Base-by-base conservation (phyloP, 2,113 vertebrate genomes). In the Pseudorasbora parva region DNA sequence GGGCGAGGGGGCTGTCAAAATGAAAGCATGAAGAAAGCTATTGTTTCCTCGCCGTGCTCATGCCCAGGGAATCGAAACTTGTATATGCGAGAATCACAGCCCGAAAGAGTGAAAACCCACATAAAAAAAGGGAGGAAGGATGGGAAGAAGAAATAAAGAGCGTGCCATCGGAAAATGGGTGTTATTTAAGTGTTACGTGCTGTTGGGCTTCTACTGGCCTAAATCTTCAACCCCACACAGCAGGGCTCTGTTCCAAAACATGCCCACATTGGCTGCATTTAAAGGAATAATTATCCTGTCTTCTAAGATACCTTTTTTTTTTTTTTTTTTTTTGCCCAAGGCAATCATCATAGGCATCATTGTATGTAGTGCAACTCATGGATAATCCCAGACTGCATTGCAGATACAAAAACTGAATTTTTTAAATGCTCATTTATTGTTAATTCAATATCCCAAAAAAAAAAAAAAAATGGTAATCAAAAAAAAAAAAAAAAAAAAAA, bases 1-100 rank as follows among this genome's bases (percentile, higher is more conserved):
- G 25, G 86, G 84, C 90, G 87, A 88, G 84, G 87, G 72, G 84
- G 86, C 90, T 93, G 93, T 93, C 92, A 93, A 82, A 81, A 90
- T 74, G 73, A 88, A 91, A 87, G 81, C 57, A 77, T 82, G 72
- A 88, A 87, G 85, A 86, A 84, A 86, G 66, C 79, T 81, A 82
- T 89, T 83, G 88, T 91, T 93, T 93, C 88, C 90, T 88, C 45
- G 78, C 86, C 84, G 74, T 83, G 56, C 78, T 81, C 64, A 89
- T 57, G 76, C 87, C 76, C 83, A 80, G 88, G 89, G 88, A 91
- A 90, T 87, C 82, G 57, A 86, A 86, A 83, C 85, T 74, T 57
- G 75, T 72, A 62, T 76, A 84, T 81, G 75, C 74, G 84, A 51
- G 87, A 88, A 91, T 84, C 77, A 85, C 72, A 92, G 77, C 27